Evolutionary conservation across 2,113 vertebrate genomes (phyloP).

Genomic region (Caloenas nicobarica): DNA sequence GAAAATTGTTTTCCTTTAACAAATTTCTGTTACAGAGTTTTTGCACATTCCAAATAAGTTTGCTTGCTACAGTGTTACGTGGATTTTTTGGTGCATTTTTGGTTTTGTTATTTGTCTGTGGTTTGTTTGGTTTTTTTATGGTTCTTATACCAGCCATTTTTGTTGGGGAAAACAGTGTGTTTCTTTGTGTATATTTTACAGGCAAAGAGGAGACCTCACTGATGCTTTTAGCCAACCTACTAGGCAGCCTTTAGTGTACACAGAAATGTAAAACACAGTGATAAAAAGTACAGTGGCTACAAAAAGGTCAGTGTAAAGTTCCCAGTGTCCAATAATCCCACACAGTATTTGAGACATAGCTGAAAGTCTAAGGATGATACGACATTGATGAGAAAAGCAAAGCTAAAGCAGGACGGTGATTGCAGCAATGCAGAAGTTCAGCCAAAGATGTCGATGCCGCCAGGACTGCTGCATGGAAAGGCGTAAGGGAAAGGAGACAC

Average conservation of each 20-base stretch:
- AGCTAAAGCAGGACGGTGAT: not conserved
- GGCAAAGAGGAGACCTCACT: slow-evolving; percentile 51
- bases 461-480: not conserved
- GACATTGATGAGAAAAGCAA: not conserved
- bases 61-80: slow-evolving; percentile 54
- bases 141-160: slow-evolving; percentile 77
- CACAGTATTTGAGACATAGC: not conserved
- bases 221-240: slow-evolving; percentile 55
- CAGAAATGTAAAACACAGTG: not conserved
- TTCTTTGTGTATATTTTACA: slow-evolving; percentile 21
- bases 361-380: not conserved
- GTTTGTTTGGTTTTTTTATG: slow-evolving; percentile 53
- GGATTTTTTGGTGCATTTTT: slow-evolving; percentile 39
- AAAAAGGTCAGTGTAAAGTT: not conserved
- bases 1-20: slow-evolving; percentile 93
- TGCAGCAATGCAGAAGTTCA: not conserved
- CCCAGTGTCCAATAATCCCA: not conserved
- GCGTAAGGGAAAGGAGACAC: not conserved
- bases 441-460: not conserved
- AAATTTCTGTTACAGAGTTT: slow-evolving; percentile 73
- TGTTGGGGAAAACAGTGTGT: slow-evolving; percentile 1
- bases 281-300: not conserved
- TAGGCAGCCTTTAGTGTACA: slow-evolving; percentile 49
- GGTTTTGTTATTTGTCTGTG: slow-evolving; percentile 39
- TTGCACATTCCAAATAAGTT: slow-evolving; percentile 75